Base-by-base conservation (phyloP, 2,888 invertebrate species). In the Caenorhabditis virilis region DNA sequence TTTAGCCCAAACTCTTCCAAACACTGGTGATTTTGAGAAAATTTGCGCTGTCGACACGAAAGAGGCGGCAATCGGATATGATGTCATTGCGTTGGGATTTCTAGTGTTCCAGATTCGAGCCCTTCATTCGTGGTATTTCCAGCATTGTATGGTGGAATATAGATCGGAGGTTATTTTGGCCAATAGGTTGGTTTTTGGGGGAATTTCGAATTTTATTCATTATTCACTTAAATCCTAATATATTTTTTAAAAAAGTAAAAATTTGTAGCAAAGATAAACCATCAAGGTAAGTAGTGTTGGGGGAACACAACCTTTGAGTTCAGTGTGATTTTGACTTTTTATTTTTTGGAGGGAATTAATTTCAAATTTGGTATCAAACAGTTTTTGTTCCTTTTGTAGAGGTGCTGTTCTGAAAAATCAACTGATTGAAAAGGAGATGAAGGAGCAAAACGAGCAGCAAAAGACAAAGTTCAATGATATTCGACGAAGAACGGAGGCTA, bases 351-450 rank as follows among this genome's bases (percentile, higher is more conserved):
- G 30, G 30, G 13, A 9, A 9, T 30, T 30, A 13, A 30, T 6
- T 30, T 30, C 30, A 4, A 49, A 13, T 26, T 11, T 18, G 38
- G n/a, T 38, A 11, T 36, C 7, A 20, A 25, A 27, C 4, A 35
- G 3, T 35, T 15, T 23, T 42, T 39, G 23, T 38, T 26, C 27
- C 15, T 36, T 48, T 72, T 82, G 18, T 78, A 88, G 93, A 83
- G 97, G 98, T 1, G 97, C 95, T 0, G 93, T 97, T 83, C 86
- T 98, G 23, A 92, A 97, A 74, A 95, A 95, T 84, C 91, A 92
- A 79, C 87, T 95, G 63, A 89, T 94, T 63, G 89, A 90, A 76
- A 92, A 93, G 82, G 90, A 93, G 84, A 93, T 95, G 86, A 87
- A 88, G 51, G 89, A 91, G 76, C 94, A 95, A 83, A 91, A 91